These are phyloP conservation scores for Merluccius polli DNA, from an alignment of 2,797 vertebrate species.

Conservation along the genomic window DNA sequence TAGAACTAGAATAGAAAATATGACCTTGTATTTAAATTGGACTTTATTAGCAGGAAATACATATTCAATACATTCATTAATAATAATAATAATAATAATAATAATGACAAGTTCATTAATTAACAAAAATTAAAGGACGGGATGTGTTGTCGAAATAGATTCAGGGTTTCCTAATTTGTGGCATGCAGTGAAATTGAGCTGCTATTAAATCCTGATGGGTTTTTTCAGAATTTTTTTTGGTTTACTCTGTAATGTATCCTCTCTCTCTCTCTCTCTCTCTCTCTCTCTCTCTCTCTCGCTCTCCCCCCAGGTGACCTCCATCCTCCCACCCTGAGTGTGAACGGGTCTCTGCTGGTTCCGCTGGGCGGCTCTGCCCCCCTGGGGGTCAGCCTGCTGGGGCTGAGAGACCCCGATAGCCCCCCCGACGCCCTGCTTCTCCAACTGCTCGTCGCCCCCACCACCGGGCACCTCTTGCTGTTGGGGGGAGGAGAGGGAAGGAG, in stretches of 20 bases:
- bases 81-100: too few relatives aligned
- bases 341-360: conserved; percentile 76
- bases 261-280: background rate
- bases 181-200: too few relatives aligned
- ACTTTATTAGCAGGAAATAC: too few relatives aligned
- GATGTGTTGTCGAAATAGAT: too few relatives aligned
- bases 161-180: too few relatives aligned
- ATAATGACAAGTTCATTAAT: background rate
- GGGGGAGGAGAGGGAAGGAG: conserved; percentile 37
- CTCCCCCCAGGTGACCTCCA: conserved; percentile 65
- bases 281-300: background rate
- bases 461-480: conserved; percentile 73
- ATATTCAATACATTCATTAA: background rate
- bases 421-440: conserved; percentile 67
- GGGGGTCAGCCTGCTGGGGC: conserved; percentile 64
- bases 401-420: conserved; percentile 57
- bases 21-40: too few relatives aligned
- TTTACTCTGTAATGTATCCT: too few relatives aligned
- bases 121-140: background rate
- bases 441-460: conserved; percentile 72
- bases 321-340: conserved; percentile 64
- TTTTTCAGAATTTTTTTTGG: too few relatives aligned
- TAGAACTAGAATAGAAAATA: too few relatives aligned
- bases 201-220: too few relatives aligned
- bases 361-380: conserved; percentile 74